A percentile compares a stretch with the other conserved stretches of the same genome.
These are phyloP conservation scores for Harlomillsia oculata DNA, from an alignment of 1,140 invertebrate genomes.

Conservation along the genomic window DNA sequence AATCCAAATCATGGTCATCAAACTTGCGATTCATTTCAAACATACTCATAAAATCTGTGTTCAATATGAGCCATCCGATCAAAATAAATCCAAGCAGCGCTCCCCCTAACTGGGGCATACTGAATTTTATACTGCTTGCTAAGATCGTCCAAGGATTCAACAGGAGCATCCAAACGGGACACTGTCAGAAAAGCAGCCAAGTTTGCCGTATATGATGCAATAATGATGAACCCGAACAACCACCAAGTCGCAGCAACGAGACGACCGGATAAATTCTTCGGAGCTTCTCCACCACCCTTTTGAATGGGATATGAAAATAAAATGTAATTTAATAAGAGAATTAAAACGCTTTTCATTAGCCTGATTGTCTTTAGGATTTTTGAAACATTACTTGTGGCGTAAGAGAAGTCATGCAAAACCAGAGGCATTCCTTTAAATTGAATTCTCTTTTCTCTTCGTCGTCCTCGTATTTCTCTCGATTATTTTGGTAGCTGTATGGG, in stretches of 20 bases:
- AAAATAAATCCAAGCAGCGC: slow-evolving; percentile 84
- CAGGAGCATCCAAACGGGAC: slow-evolving; percentile 78
- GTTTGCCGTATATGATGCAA: slow-evolving; percentile 96
- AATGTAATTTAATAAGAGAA: not conserved
- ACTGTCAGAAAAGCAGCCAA: slow-evolving; percentile 80
- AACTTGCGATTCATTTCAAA: not conserved
- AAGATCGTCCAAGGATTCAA: slow-evolving; percentile 84
- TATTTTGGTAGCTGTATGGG: slow-evolving; percentile 92
- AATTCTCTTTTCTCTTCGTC: slow-evolving; percentile 92
- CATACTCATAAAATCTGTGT: slow-evolving; percentile 81
- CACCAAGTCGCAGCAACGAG: slow-evolving; percentile 94
- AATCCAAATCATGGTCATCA: not conserved
- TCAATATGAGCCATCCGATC: slow-evolving; percentile 93
- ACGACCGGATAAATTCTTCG: slow-evolving; percentile 83
- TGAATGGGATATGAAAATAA: not conserved
- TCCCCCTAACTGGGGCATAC: slow-evolving; percentile 77
- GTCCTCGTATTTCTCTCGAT: slow-evolving; percentile 79
- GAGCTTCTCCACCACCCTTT: slow-evolving; percentile 84
- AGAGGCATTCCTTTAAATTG: slow-evolving; percentile 88
- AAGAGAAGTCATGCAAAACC: slow-evolving; percentile 98
- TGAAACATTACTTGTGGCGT: slow-evolving; percentile 63
- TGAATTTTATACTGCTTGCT: slow-evolving; percentile 92
- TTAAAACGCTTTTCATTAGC: not conserved
- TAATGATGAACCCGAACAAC: slow-evolving; percentile 95
- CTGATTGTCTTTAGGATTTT: not conserved